Evolutionary conservation across 2,797 vertebrate species (phyloP).

Genomic region (Mico argentatus): DNA sequence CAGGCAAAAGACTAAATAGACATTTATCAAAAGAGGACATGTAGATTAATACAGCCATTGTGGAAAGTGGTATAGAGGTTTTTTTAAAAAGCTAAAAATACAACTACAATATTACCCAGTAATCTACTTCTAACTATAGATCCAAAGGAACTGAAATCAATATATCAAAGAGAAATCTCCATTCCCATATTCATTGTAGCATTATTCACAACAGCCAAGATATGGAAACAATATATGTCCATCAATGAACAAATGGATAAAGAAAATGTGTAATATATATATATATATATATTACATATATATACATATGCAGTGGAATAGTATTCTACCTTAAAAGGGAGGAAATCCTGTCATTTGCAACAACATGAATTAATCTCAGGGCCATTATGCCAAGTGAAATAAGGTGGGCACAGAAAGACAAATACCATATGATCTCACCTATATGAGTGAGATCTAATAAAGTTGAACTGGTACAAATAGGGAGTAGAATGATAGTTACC

Average conservation of each 20-base stretch:
- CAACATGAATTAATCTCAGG: background rate
- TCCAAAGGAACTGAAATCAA: background rate
- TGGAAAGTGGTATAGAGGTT: background rate
- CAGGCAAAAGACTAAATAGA: background rate
- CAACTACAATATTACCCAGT: background rate
- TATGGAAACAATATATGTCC: background rate
- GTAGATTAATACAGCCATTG: background rate
- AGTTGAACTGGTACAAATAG: background rate
- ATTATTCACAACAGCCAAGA: background rate
- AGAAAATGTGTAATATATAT: background rate
- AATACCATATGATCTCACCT: background rate
- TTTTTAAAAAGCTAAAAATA: background rate
- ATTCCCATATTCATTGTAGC: background rate
- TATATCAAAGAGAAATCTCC: background rate
- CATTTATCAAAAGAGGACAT: background rate
- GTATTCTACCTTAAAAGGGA: background rate
- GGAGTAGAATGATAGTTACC: background rate
- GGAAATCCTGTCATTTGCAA: background rate
- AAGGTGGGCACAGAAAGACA: background rate
- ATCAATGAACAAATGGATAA: background rate
- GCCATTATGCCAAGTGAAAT: background rate
- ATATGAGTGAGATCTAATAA: background rate
- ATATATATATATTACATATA: background rate
- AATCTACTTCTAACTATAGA: background rate
- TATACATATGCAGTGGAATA: background rate